These are phyloP conservation scores for Cataglyphis altisquamis DNA, from an alignment of 2,888 invertebrate genomes.

Conservation along the genomic window DNA sequence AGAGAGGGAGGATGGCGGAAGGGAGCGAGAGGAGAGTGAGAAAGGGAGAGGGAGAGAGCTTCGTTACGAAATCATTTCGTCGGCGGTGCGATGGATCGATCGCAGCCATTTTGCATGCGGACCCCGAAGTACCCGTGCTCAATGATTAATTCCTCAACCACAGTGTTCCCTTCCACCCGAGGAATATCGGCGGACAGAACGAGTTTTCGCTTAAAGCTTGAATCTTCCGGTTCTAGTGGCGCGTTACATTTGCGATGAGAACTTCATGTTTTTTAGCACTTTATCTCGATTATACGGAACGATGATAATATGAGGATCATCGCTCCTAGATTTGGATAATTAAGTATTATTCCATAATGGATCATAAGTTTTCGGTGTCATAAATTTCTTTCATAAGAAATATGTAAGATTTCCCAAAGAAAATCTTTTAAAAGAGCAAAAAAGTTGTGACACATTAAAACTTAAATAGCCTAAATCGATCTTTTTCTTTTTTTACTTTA, in stretches of 20 bases:
- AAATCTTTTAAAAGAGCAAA: not conserved
- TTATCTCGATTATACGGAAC: constrained; percentile 5
- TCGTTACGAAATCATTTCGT: constrained; percentile 75
- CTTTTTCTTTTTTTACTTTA: not conserved
- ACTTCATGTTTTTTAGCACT: not conserved
- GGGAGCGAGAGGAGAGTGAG: constrained; percentile 1
- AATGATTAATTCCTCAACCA: constrained; percentile 70
- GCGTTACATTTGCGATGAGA: not conserved
- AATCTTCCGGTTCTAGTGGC: not conserved
- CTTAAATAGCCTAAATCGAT: constrained; percentile 4
- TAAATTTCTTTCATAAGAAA: not conserved
- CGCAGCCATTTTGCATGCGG: constrained; percentile 72
- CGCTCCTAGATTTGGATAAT: constrained; percentile 12
- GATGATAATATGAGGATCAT: not conserved
- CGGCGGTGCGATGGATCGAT: constrained; percentile 72
- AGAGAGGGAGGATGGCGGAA: not conserved
- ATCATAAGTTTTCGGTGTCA: not conserved
- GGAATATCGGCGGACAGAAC: constrained; percentile 52
- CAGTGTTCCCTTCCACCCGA: constrained; percentile 46
- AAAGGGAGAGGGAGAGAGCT: constrained; percentile 36
- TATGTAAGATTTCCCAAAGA: not conserved
- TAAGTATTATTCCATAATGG: not conserved
- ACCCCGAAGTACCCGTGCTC: constrained; percentile 61
- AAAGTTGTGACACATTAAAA: not conserved
- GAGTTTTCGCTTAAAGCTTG: constrained; percentile 38